A percentile compares a stretch with the other conserved stretches of the same genome.
phyloP scores from a whole-genome alignment of 2,888 invertebrate genomes.

The Caenorhabditis sp. region DNA sequence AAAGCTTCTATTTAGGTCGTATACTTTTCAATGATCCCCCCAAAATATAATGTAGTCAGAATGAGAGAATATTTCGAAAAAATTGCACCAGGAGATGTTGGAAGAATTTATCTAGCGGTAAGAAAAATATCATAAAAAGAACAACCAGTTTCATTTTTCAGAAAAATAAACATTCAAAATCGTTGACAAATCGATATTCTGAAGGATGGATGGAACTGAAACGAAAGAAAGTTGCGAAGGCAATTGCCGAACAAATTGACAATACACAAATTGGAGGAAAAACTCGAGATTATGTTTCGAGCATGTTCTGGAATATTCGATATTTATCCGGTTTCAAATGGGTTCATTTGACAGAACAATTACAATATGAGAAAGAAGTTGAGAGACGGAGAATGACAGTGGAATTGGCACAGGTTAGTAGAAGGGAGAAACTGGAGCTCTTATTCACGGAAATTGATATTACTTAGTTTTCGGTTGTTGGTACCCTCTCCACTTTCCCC shows the following conservation, averaged over 20 bases:
- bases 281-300: constrained; percentile 86
- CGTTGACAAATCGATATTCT: constrained; percentile 39
- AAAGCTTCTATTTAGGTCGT: constrained; percentile 46
- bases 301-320: constrained; percentile 93
- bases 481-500: too few relatives aligned
- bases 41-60: constrained; percentile 56
- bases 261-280: constrained; percentile 84
- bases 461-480: too few relatives aligned
- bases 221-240: constrained; percentile 77
- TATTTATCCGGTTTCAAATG: constrained; percentile 93
- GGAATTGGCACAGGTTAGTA: constrained; percentile 43
- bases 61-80: constrained; percentile 59
- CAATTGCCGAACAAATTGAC: constrained; percentile 84
- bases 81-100: constrained; percentile 56
- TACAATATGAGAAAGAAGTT: constrained; percentile 90
- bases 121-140: too few relatives aligned
- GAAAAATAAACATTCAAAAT: constrained; percentile 44
- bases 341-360: constrained; percentile 89
- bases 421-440: background rate
- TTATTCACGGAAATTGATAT: too few relatives aligned
- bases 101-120: constrained; percentile 62
- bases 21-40: constrained; percentile 66
- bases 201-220: constrained; percentile 70
- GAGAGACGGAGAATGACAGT: constrained; percentile 79
- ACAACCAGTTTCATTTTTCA: constrained; percentile 21